Evolutionary conservation across 1,140 invertebrate species (phyloP), one percentile per base, ranked within the genome.

Genomic region (Zelostemma sp.): DNA sequence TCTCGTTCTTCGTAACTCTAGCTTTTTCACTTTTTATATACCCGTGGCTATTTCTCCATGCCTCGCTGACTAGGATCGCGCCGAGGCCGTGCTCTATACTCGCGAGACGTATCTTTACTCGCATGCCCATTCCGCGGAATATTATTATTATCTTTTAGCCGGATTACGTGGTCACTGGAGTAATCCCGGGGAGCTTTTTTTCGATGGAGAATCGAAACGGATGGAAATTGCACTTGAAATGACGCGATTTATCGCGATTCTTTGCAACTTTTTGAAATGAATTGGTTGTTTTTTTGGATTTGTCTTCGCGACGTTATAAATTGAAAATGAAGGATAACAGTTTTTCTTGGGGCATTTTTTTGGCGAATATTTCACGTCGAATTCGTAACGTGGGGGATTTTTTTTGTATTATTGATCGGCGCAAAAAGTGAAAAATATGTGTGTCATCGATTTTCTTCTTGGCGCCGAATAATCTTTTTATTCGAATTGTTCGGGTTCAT

Each of bases 11-110:
- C 65, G 66, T 68, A 68, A 68, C 59, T 68, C 59, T 62, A 68
- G 48, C 66, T 68, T 68, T 68, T 68, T 68, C 66, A 58, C 66
- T 68, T 68, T 68, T 68, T 68, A 68, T 67, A 57, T 61, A 61
- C 51, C 57, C 15, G 47, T 45, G 63, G 56, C 63, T 66, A 60
- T 66, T 60, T 67, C 64, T 67, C 57, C 64, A 67, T 67, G 57
- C 57, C 57, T 61, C 45, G 57, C 64, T 67, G 64, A 61, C 57
- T 67, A 38, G 57, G 50, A 61, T 56, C 57, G 57, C 46, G 51
- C 56, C 56, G 57, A 61, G 57, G 64, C 57, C 57, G 17, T 31
- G 49, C 46, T 40, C 57, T 67, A 57, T 57, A 47, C 51, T 67
- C 28, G 47, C 41, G 41, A 15, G 43, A 18, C 46, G 16, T 18